Base-by-base conservation (phyloP, 1,140 invertebrate species). In the Pararge aegeria region DNA sequence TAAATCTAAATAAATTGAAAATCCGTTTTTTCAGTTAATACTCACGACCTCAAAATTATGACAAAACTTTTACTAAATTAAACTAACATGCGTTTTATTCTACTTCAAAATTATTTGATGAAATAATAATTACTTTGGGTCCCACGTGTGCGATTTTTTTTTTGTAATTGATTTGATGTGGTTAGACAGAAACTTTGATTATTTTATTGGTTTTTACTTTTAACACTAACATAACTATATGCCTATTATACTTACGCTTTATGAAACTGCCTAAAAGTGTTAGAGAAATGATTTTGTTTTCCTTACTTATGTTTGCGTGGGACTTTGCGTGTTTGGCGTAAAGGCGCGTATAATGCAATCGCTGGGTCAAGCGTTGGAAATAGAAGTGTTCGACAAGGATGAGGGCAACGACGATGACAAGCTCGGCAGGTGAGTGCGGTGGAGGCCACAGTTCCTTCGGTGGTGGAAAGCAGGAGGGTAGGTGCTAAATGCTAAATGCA, bases 331-430 rank as follows among this genome's bases (percentile, higher is more conserved):
- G 77, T 48, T 54, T 27, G 58, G 51, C 58, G 58, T 61, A 61
- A 71, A 89, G 85, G 87, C 85, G 80, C 85, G 82, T 70, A 73
- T 89, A 70, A 81, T 87, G 86, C 84, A 89, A 84, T 82, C 84
- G 64, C 59, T 86, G 75, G 95, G 95, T 71, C 96, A 97, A 90
- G 92, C 92, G 73, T 89, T 98, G 83, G 93, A 94, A 66, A 86
- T 97, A 67, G 93, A 94, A 73, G 85, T 97, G 61, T 94, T 93
- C 92, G 97, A 98, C 91, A 93, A 92, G 81, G 95, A 97, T 83
- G 96, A 97, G 82, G 93, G 95, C 51, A 96, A 94, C 78, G 94
- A 95, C 78, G 95, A 98, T 89, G 95, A 96, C 88, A 92, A 89
- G 73, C 92, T 96, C 61, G 95, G 95, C 88, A 96, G 94, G 95